Percentiles rank a stretch among this genome's conserved stretches.
These are phyloP conservation scores for Stenopsyche tienmushanensis DNA, from an alignment of 1,140 invertebrate genomes.

Conservation along the genomic window DNA sequence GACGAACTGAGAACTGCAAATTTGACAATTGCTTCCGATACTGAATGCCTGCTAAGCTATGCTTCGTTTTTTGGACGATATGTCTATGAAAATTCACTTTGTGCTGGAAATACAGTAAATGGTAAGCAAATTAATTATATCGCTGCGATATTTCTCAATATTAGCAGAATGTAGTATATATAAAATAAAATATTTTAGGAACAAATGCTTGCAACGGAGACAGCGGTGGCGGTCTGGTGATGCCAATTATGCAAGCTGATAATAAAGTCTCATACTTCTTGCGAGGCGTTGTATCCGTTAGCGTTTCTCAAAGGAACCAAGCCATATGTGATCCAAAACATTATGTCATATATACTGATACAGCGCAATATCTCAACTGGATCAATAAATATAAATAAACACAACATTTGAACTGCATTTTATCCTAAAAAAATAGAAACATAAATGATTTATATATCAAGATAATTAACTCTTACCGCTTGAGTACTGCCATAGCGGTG, in stretches of 20 bases:
- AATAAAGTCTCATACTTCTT: slow-evolving; percentile 16
- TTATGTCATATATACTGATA: slow-evolving; percentile 18
- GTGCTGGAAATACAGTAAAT: slow-evolving; percentile 46
- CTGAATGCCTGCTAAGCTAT: slow-evolving; percentile 53
- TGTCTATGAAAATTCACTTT: slow-evolving; percentile 52
- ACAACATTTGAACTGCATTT: neutral
- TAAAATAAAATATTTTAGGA: slow-evolving; percentile 8
- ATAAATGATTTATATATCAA: too few species aligned
- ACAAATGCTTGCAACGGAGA: slow-evolving; percentile 22
- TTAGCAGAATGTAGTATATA: neutral
- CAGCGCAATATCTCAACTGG: slow-evolving; percentile 15
- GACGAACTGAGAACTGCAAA: slow-evolving; percentile 48
- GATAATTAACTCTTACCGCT: neutral
- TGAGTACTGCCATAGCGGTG: too few species aligned
- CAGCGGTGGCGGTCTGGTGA: slow-evolving; percentile 21
- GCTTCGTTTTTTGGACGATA: slow-evolving; percentile 54
- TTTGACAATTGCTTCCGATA: slow-evolving; percentile 53
- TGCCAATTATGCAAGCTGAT: neutral
- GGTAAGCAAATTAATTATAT: neutral
- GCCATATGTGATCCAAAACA: slow-evolving; percentile 12
- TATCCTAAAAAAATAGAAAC: too few species aligned
- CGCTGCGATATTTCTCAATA: neutral
- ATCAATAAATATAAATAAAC: slow-evolving; percentile 12
- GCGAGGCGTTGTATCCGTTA: slow-evolving; percentile 19
- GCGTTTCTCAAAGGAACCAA: slow-evolving; percentile 11